Conservation (phyloP, 2,888 invertebrate species). For the Rhaphigaster nebulosa region DNA sequence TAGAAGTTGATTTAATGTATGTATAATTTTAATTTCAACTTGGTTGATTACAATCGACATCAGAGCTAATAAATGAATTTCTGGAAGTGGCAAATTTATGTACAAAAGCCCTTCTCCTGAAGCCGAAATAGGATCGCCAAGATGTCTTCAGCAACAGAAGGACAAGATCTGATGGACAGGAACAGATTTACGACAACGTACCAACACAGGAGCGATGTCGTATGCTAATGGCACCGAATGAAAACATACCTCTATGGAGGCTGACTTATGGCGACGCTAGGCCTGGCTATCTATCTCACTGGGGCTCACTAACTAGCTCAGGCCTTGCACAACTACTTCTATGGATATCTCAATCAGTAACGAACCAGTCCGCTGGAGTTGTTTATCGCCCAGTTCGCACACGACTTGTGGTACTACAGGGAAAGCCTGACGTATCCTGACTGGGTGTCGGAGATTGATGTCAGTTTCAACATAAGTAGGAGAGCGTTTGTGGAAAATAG, state of each 20-base stretch:
- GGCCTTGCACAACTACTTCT: not conserved
- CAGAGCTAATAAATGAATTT: too few species aligned
- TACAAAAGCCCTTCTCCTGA: too few species aligned
- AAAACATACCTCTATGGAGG: slow-evolving; percentile 20
- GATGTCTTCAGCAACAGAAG: not conserved
- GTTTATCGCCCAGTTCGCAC: not conserved
- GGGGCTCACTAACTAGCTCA: not conserved
- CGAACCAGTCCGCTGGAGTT: not conserved
- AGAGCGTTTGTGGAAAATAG: not conserved
- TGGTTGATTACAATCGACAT: too few species aligned
- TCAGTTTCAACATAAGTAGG: not conserved
- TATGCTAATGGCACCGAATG: slow-evolving; percentile 1
- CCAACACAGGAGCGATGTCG: not conserved
- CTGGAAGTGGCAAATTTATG: too few species aligned
- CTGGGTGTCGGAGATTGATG: not conserved
- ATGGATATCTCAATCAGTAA: slow-evolving; percentile 29
- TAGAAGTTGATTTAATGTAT: too few species aligned
- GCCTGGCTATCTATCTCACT: not conserved
- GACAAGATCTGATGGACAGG: not conserved
- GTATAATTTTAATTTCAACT: too few species aligned
- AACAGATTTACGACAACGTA: not conserved
- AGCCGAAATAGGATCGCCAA: not conserved
- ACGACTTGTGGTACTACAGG: not conserved
- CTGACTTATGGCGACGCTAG: not conserved
- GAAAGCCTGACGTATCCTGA: not conserved